Percentiles rank a stretch among this genome's conserved stretches.
Conservation (phyloP, 2,113 vertebrate genomes). For the Upupa epops region DNA sequence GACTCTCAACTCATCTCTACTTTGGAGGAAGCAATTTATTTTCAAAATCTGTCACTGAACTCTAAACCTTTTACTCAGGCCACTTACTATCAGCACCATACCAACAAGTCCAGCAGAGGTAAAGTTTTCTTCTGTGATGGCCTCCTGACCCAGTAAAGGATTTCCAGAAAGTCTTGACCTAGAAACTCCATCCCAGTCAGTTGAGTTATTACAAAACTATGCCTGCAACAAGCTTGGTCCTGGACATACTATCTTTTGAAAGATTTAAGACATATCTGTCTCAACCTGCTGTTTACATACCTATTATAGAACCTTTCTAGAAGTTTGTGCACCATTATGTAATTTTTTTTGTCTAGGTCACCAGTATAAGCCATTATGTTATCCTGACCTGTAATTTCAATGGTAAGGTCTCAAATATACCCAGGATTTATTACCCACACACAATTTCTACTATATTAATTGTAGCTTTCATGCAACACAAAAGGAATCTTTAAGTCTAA, state of each 20-base stretch:
- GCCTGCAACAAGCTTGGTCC: neutral
- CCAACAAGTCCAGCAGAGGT: neutral
- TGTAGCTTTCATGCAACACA: neutral
- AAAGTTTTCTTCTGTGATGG: neutral
- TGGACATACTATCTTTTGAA: neutral
- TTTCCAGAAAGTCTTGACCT: neutral
- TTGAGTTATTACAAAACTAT: neutral
- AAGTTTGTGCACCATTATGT: neutral
- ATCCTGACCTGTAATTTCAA: constrained; percentile 5
- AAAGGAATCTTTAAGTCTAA: neutral
- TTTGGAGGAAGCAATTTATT: neutral
- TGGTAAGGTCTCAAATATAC: neutral
- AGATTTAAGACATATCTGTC: neutral
- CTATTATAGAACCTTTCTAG: neutral
- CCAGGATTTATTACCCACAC: neutral
- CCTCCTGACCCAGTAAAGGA: neutral
- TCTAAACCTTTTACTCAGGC: neutral
- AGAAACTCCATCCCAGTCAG: neutral
- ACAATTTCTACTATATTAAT: neutral
- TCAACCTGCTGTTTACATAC: neutral
- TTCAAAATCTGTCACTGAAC: neutral
- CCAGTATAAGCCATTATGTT: neutral
- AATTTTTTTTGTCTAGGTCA: neutral
- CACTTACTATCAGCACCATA: neutral
- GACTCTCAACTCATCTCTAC: neutral